Conservation (phyloP, 2,888 invertebrate genomes). For the Nymphalis urticae region DNA sequence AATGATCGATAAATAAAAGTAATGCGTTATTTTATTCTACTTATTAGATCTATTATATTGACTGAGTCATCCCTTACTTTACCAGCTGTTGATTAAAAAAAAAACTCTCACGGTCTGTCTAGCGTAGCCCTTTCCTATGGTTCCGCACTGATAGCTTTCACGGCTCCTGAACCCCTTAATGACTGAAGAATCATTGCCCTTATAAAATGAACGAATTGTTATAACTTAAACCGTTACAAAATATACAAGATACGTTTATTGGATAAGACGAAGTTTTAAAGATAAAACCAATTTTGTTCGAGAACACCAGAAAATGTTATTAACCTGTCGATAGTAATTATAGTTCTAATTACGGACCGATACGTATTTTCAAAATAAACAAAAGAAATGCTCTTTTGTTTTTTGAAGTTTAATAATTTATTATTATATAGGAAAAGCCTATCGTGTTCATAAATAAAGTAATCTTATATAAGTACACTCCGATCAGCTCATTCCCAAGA, state of each 20-base stretch:
- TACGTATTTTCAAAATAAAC: no score
- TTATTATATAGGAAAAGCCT: constrained; percentile 12
- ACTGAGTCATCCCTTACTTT: constrained; percentile 22
- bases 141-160: constrained; percentile 63
- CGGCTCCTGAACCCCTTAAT: constrained; percentile 68
- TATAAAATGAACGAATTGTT: constrained; percentile 32
- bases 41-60: not conserved
- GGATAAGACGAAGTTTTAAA: no score
- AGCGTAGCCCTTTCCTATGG: constrained; percentile 45
- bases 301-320: no score
- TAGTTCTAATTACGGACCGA: no score
- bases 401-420: not conserved
- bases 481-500: constrained; percentile 29
- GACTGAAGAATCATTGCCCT: constrained; percentile 56
- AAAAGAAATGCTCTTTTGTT: no score
- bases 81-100: constrained; percentile 12
- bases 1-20: constrained; percentile 10
- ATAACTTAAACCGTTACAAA: constrained; percentile 14
- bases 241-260: not conserved
- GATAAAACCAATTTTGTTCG: no score
- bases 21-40: not conserved
- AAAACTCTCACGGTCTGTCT: constrained; percentile 43
- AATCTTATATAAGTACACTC: constrained; percentile 31
- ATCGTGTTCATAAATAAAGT: constrained; percentile 23
- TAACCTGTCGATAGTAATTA: no score